These are phyloP conservation scores for Embidobia sp. DNA, from an alignment of 2,888 invertebrate genomes.

Conservation along the genomic window DNA sequence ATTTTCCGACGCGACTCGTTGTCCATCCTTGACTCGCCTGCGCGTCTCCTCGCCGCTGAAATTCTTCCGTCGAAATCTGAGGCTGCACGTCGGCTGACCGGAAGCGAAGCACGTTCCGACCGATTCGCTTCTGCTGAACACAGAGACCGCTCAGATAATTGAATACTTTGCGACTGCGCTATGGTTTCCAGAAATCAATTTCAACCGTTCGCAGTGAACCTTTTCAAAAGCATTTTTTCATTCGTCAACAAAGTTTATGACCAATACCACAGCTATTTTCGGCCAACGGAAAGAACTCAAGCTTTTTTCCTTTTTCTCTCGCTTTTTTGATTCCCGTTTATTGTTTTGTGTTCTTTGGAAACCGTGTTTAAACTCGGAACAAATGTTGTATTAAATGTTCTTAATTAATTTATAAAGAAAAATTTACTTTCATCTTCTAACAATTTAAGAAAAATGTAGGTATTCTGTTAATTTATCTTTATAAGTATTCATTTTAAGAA, in stretches of 20 bases:
- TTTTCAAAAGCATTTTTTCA: slow-evolving; percentile 46
- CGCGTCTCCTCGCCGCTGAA: slow-evolving; percentile 65
- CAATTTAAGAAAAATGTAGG: too few species aligned
- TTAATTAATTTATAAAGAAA: too few species aligned
- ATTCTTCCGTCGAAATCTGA: slow-evolving; percentile 69
- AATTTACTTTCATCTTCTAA: too few species aligned
- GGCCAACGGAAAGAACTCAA: not conserved
- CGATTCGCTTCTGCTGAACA: slow-evolving; percentile 57
- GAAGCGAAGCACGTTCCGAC: slow-evolving; percentile 69
- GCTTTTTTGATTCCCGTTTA: too few species aligned
- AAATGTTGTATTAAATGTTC: too few species aligned
- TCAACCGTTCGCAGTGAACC: slow-evolving; percentile 8
- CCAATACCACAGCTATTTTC: slow-evolving; percentile 9
- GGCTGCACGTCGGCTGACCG: slow-evolving; percentile 78
- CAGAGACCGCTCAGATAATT: slow-evolving; percentile 52
- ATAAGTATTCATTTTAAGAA: too few species aligned
- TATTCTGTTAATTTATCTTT: too few species aligned
- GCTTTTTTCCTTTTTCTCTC: not conserved
- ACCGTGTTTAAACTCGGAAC: too few species aligned
- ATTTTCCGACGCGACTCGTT: slow-evolving; percentile 59
- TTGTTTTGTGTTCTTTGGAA: too few species aligned
- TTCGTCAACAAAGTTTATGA: not conserved
- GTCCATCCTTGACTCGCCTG: slow-evolving; percentile 67
- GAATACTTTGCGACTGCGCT: slow-evolving; percentile 48
- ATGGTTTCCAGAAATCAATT: slow-evolving; percentile 56